These are phyloP conservation scores for Hirtodrosophila alboralis DNA, from an alignment of 2,888 invertebrate species.

Conservation along the genomic window DNA sequence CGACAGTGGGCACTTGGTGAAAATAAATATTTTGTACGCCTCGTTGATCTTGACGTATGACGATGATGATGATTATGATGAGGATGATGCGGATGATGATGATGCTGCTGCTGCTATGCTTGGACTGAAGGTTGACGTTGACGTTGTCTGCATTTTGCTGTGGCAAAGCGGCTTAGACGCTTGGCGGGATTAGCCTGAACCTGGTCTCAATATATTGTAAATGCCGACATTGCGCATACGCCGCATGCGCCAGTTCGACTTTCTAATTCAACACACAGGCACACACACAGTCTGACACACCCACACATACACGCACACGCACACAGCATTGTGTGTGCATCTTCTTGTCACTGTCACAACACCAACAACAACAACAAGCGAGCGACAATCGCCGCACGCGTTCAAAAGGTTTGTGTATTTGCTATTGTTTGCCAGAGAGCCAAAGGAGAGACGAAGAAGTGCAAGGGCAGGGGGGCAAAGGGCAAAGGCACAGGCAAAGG, in stretches of 20 bases:
- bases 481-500: neutral
- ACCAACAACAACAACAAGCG: slow-evolving; percentile 18
- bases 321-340: slow-evolving; percentile 39
- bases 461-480: slow-evolving; percentile 12
- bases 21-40: slow-evolving; percentile 64
- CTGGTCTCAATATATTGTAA: slow-evolving; percentile 3
- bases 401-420: slow-evolving; percentile 70
- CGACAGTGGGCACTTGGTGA: slow-evolving; percentile 65
- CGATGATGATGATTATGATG: slow-evolving; percentile 17
- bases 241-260: slow-evolving; percentile 46
- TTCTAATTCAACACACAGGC: slow-evolving; percentile 39
- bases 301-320: slow-evolving; percentile 1
- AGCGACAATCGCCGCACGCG: slow-evolving; percentile 67
- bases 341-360: slow-evolving; percentile 61
- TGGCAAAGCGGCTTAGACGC: slow-evolving; percentile 48
- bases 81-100: neutral
- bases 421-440: slow-evolving; percentile 54
- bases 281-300: slow-evolving; percentile 4
- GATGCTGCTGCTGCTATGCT: slow-evolving; percentile 13
- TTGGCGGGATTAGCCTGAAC: slow-evolving; percentile 48
- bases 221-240: slow-evolving; percentile 44
- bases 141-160: slow-evolving; percentile 14
- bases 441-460: slow-evolving; percentile 19
- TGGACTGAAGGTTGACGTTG: slow-evolving; percentile 22
- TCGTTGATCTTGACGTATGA: slow-evolving; percentile 62